Conservation (phyloP, 2,888 invertebrate species). For the Lithophane leautieri region DNA sequence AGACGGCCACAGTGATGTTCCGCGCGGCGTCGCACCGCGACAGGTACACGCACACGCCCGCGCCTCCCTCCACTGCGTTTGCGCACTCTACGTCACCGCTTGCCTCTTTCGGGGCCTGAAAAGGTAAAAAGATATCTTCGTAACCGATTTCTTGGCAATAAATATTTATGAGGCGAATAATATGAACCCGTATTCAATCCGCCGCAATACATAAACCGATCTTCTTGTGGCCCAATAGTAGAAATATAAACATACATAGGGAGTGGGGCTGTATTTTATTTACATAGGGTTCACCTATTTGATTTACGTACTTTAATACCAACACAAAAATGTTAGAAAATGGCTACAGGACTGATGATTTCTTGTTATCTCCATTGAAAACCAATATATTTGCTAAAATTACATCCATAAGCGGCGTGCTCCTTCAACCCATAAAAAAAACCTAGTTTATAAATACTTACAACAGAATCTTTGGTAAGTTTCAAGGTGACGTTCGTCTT, state of each 20-base stretch:
- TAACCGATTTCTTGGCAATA: background rate
- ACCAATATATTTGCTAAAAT: background rate
- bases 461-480: conserved; percentile 71
- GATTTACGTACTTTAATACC: background rate
- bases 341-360: background rate
- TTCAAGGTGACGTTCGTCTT: conserved; percentile 74
- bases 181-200: background rate
- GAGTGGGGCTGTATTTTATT: background rate
- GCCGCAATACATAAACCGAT: background rate
- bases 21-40: conserved; percentile 78
- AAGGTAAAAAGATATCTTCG: background rate
- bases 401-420: background rate
- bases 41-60: conserved; percentile 83
- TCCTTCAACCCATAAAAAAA: background rate
- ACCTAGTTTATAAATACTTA: conserved; percentile 61
- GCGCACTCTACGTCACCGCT: conserved; percentile 71
- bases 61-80: conserved; percentile 68
- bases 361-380: background rate
- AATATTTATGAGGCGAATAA: background rate
- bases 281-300: background rate
- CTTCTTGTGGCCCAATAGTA: background rate
- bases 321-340: conserved; percentile 2
- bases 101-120: conserved; percentile 71
- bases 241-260: background rate
- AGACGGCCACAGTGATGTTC: conserved; percentile 72